Percentiles rank a stretch among this genome's conserved stretches.
phyloP scores from a whole-genome alignment of 2,797 vertebrate genomes.

The Sebastolobus alascanus region DNA sequence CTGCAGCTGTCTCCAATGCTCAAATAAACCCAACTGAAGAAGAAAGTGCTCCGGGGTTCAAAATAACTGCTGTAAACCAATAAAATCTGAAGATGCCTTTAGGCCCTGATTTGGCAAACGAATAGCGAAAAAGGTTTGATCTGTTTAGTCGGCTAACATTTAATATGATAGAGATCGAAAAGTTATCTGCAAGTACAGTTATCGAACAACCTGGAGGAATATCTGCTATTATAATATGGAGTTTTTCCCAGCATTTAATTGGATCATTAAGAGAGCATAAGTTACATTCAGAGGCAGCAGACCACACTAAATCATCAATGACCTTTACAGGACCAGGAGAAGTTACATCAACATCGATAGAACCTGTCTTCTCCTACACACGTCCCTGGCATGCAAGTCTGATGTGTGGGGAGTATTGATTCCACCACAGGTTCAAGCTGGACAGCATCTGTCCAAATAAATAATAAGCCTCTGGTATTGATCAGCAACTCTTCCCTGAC shows the following conservation, averaged over 20 bases:
- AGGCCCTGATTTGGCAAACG: constrained; percentile 33
- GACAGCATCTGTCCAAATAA: constrained; percentile 36
- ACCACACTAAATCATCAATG: constrained; percentile 20
- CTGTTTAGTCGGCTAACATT: constrained; percentile 9
- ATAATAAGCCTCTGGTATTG: constrained; percentile 25
- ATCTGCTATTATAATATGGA: background rate
- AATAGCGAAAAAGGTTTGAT: constrained; percentile 47
- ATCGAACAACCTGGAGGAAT: background rate
- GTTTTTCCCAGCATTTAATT: constrained; percentile 11
- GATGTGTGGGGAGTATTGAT: constrained; percentile 15
- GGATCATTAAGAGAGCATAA: background rate
- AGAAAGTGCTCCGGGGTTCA: constrained; percentile 43
- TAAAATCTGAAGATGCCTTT: constrained; percentile 40
- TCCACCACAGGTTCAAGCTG: background rate
- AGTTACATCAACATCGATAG: constrained; percentile 15
- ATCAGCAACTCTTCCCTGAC: constrained; percentile 30
- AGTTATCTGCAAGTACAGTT: background rate
- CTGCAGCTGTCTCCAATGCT: constrained; percentile 12
- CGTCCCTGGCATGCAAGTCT: constrained; percentile 9
- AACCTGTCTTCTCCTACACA: constrained; percentile 12
- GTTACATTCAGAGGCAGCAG: constrained; percentile 5
- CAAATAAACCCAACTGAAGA: constrained; percentile 19
- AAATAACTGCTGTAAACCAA: constrained; percentile 46
- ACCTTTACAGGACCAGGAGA: constrained; percentile 19
- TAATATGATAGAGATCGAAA: constrained; percentile 6